Conservation (phyloP, 2,888 invertebrate species). For the Ephialtes manifestator region DNA sequence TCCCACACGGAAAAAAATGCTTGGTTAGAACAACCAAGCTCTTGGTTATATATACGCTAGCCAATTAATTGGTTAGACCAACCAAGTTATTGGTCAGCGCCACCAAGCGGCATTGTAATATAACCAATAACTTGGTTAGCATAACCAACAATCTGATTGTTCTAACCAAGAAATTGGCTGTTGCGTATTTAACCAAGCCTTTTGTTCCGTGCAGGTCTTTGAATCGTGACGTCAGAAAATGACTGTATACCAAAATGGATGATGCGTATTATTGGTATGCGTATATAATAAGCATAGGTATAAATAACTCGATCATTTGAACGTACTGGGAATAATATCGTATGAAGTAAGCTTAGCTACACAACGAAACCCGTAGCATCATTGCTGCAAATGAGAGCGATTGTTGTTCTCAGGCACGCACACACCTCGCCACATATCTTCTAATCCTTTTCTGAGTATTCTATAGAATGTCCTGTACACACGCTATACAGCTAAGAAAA, state of each 20-base stretch:
- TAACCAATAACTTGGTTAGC: no score
- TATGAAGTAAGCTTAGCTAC: background rate
- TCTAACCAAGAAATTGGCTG: no score
- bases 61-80: no score
- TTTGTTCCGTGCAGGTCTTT: no score
- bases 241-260: background rate
- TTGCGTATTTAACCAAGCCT: no score
- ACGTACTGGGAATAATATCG: conserved; percentile 9
- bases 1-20: no score
- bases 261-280: conserved; percentile 5
- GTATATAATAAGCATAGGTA: conserved; percentile 4
- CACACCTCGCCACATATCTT: conserved; percentile 6
- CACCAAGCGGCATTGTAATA: no score
- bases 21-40: no score
- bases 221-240: conserved; percentile 25
- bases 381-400: conserved; percentile 58
- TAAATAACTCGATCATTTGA: background rate
- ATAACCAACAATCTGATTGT: no score
- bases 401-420: conserved; percentile 44
- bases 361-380: conserved; percentile 23
- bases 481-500: background rate
- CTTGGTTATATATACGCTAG: no score
- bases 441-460: background rate
- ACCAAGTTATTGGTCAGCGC: no score
- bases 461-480: background rate